Percentiles rank a stretch among this genome's conserved stretches.
Conservation (phyloP, 2,888 invertebrate species). For the Aproaerema taeniolella region DNA sequence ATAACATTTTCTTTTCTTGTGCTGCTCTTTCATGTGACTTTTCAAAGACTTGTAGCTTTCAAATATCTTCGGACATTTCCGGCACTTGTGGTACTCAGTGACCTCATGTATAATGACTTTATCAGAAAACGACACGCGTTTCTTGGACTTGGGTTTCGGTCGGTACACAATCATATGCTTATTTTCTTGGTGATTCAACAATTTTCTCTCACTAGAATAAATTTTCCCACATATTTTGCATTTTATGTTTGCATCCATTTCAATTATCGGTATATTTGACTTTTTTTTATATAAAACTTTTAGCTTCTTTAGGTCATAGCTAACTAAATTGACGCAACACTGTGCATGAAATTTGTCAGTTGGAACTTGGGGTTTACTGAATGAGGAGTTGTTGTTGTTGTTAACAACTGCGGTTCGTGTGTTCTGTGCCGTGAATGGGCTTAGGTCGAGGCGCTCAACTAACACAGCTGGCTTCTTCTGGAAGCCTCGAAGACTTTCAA, state of each 20-base stretch:
- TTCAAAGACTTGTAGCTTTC: conserved; percentile 44
- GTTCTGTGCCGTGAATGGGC: conserved; percentile 31
- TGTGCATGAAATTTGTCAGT: no score
- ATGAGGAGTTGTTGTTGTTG: not conserved
- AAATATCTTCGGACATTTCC: conserved; percentile 58
- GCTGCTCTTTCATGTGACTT: conserved; percentile 43
- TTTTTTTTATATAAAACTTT: conserved; percentile 21
- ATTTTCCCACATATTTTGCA: conserved; percentile 57
- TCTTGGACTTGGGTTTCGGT: conserved; percentile 37
- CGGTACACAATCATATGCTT: conserved; percentile 52
- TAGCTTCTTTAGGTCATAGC: conserved; percentile 39
- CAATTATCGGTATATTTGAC: not conserved
- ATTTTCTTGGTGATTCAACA: conserved; percentile 48
- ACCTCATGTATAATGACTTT: conserved; percentile 57
- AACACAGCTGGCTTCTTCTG: conserved; percentile 38
- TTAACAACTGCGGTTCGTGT: not conserved
- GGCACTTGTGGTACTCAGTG: conserved; percentile 54
- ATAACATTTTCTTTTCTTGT: conserved; percentile 62
- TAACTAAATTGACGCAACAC: no score
- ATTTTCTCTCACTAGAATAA: conserved; percentile 44
- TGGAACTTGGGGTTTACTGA: no score
- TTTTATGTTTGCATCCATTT: conserved; percentile 23
- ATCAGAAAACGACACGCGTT: conserved; percentile 60
- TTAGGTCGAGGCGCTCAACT: conserved; percentile 42
- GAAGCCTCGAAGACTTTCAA: conserved; percentile 44